Base-by-base conservation (phyloP, 2,888 invertebrate species). In the Lochmaea crataegi region DNA sequence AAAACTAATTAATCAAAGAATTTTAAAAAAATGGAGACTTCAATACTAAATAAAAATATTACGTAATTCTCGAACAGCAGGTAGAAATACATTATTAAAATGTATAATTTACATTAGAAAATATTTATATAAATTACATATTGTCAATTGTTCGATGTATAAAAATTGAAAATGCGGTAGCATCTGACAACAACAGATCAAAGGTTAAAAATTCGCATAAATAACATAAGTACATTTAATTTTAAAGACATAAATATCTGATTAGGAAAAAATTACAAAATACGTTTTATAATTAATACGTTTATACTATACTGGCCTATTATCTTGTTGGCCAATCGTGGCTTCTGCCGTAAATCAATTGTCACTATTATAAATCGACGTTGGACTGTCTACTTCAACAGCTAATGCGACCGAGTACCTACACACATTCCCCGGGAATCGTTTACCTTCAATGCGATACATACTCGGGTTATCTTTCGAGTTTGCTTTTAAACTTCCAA, bases 331-430 rank as follows among this genome's bases (percentile, higher is more conserved):
- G 80, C 85, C 85, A 86, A 85, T 85, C 83, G 82, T 77, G 82
- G 80, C 81, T 82, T 81, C 82, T 80, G 84, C 84, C 83, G 85
- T 86, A 85, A 86, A 86, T 86, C 86, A 86, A 86, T 86, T 86
- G 86, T 86, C 86, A 85, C 85, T 84, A 85, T 85, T 85, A 86
- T 86, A 86, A 86, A 86, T 86, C 86, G 86, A 86, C 85, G 86
- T 83, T 85, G 84, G 85, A 85, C 85, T 84, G 85, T 85, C 84
- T 84, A 85, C 84, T 83, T 83, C 83, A 81, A 84, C 83, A 82
- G 84, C 84, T 84, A 85, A 86, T 85, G 84, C 85, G 84, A 84
- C 85, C 85, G 82, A 84, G 85, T 85, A 85, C 85, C 85, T 85
- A 85, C 85, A 85, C 85, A 85, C 86, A 86, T 86, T 86, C 86